A percentile compares a stretch with the other conserved stretches of the same genome.
phyloP scores from a whole-genome alignment of 2,113 vertebrate genomes.

The Xenotilapia longispinis region DNA sequence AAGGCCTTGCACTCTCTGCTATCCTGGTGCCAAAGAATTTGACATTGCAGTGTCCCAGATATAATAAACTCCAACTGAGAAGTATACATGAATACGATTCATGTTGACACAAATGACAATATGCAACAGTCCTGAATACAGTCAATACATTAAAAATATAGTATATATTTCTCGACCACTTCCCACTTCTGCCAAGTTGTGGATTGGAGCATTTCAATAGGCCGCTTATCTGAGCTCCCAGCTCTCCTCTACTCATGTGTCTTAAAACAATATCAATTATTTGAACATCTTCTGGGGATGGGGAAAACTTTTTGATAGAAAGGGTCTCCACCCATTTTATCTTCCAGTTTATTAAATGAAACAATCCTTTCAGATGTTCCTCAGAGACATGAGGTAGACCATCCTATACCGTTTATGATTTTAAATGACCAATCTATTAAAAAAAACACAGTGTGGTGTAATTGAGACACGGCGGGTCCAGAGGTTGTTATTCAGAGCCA shows the following conservation, averaged over 20 bases:
- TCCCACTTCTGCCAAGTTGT: neutral
- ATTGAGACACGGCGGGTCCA: neutral
- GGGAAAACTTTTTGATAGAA: neutral
- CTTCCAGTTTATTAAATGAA: neutral
- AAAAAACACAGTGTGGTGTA: neutral
- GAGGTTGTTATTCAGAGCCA: neutral
- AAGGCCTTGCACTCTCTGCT: neutral
- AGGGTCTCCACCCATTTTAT: neutral
- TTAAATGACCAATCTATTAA: neutral
- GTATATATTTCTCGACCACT: neutral
- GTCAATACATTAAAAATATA: neutral
- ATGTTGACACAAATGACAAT: neutral
- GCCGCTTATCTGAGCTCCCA: neutral
- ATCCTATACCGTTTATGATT: neutral
- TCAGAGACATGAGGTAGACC: neutral
- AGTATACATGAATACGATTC: neutral
- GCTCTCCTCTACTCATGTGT: neutral
- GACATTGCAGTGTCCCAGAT: neutral
- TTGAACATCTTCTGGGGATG: neutral
- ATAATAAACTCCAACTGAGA: neutral
- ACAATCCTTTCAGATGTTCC: neutral
- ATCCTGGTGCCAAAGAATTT: neutral
- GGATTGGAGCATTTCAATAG: neutral
- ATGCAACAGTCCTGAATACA: neutral
- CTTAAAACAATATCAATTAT: neutral